These are phyloP conservation scores for Ptychochromis oligacanthus DNA, from an alignment of 2,113 vertebrate species.

Conservation along the genomic window DNA sequence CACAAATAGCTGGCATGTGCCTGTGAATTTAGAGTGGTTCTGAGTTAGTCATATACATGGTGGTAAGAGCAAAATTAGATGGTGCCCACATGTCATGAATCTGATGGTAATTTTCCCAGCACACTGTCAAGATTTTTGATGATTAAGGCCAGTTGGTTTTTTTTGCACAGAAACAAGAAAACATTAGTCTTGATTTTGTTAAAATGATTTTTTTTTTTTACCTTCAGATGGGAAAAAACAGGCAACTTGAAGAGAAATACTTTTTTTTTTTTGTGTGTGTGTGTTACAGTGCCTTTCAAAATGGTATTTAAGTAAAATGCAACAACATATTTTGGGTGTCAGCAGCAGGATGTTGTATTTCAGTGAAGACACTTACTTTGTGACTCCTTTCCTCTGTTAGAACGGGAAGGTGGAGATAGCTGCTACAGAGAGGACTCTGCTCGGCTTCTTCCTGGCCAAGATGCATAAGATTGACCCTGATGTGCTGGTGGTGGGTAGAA, in stretches of 20 bases:
- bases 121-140: too few relatives aligned
- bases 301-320: not conserved
- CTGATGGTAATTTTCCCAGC: too few relatives aligned
- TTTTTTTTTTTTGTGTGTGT: too few relatives aligned
- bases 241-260: not conserved
- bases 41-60: too few relatives aligned
- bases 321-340: not conserved
- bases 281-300: not conserved
- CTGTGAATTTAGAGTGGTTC: too few relatives aligned
- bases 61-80: too few relatives aligned
- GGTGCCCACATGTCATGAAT: too few relatives aligned
- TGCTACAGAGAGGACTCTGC: conserved; percentile 89
- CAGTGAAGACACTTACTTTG: not conserved
- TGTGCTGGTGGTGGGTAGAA: conserved; percentile 90
- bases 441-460: conserved; percentile 96
- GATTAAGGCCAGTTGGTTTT: too few relatives aligned
- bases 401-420: conserved; percentile 94
- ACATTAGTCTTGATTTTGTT: too few relatives aligned
- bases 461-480: conserved; percentile 98
- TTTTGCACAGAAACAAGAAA: not conserved
- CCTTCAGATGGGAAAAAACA: too few relatives aligned
- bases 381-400: conserved; percentile 73
- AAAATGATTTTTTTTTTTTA: too few relatives aligned
- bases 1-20: too few relatives aligned
- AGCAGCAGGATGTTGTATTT: not conserved